These are phyloP conservation scores for Chelonus formosanus DNA, from an alignment of 2,888 invertebrate species.

Conservation along the genomic window DNA sequence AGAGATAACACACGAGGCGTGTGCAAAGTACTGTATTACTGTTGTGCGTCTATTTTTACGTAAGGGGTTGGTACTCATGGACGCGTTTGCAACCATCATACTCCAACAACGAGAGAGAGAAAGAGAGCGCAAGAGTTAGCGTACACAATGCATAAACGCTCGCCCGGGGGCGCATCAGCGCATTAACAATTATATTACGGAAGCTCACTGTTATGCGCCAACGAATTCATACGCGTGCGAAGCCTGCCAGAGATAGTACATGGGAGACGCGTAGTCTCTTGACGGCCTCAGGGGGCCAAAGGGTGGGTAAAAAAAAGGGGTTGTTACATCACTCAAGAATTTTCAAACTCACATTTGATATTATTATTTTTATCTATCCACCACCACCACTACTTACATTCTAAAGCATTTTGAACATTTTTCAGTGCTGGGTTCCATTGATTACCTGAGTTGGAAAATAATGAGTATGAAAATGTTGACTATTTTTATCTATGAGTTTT, in stretches of 20 bases:
- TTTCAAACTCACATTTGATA: neutral
- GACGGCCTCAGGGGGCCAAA: constrained; percentile 6
- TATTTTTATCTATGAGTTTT: neutral
- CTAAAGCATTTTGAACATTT: too few species aligned
- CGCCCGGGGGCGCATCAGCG: constrained; percentile 58
- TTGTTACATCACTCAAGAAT: constrained; percentile 22
- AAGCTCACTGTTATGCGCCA: constrained; percentile 59
- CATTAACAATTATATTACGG: constrained; percentile 64
- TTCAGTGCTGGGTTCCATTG: too few species aligned
- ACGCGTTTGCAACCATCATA: constrained; percentile 48
- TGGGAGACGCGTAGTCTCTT: constrained; percentile 15
- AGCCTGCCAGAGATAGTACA: constrained; percentile 33
- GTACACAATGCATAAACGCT: constrained; percentile 54
- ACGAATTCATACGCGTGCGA: constrained; percentile 59
- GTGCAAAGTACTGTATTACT: constrained; percentile 61
- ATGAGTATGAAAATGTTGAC: too few species aligned
- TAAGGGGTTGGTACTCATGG: constrained; percentile 38
- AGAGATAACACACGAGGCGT: constrained; percentile 69
- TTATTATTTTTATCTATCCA: constrained; percentile 3
- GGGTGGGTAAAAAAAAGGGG: constrained; percentile 20
- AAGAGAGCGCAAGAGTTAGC: constrained; percentile 19
- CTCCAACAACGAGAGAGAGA: constrained; percentile 21
- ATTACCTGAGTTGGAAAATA: too few species aligned
- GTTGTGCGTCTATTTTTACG: constrained; percentile 58
- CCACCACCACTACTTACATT: too few species aligned